Evolutionary conservation across 2,888 invertebrate species (phyloP).

Genomic region (Ophioninae sp.): DNA sequence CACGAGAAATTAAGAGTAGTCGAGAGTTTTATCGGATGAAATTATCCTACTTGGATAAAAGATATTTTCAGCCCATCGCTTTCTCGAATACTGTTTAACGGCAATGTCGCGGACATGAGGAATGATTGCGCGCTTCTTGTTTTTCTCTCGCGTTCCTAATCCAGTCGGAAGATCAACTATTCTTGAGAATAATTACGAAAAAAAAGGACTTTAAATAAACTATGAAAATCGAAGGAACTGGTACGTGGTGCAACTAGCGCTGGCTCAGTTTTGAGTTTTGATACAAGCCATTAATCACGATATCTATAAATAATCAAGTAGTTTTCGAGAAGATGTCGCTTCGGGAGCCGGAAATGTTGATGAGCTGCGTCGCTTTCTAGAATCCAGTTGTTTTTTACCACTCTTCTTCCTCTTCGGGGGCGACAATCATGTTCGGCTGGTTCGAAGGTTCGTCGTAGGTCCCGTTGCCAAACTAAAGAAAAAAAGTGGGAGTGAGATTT

Average conservation of each 20-base stretch:
- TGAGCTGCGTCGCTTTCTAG: neutral
- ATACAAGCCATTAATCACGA: too few species aligned
- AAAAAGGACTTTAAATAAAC: neutral
- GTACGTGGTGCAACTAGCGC: neutral
- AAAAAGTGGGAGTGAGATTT: neutral
- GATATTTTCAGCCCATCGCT: neutral
- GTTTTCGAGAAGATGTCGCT: neutral
- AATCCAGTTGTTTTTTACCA: slow-evolving; percentile 80
- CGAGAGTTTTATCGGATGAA: neutral
- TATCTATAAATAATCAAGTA: too few species aligned
- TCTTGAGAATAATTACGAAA: neutral
- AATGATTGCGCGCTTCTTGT: slow-evolving; percentile 15
- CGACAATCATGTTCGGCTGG: slow-evolving; percentile 64
- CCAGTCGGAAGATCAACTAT: slow-evolving; percentile 7
- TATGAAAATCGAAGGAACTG: slow-evolving; percentile 31
- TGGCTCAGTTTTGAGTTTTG: neutral
- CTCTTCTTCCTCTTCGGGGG: slow-evolving; percentile 83
- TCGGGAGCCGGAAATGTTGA: neutral
- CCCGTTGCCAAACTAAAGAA: slow-evolving; percentile 68
- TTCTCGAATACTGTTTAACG: slow-evolving; percentile 9
- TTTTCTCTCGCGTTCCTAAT: neutral
- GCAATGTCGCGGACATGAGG: slow-evolving; percentile 5
- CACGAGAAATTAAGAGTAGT: neutral
- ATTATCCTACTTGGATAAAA: neutral
- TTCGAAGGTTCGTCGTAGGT: slow-evolving; percentile 67